Evolutionary conservation across 2,888 invertebrate genomes (phyloP), one percentile per base, ranked within the genome.

Genomic region (Frankliniella intonsa): DNA sequence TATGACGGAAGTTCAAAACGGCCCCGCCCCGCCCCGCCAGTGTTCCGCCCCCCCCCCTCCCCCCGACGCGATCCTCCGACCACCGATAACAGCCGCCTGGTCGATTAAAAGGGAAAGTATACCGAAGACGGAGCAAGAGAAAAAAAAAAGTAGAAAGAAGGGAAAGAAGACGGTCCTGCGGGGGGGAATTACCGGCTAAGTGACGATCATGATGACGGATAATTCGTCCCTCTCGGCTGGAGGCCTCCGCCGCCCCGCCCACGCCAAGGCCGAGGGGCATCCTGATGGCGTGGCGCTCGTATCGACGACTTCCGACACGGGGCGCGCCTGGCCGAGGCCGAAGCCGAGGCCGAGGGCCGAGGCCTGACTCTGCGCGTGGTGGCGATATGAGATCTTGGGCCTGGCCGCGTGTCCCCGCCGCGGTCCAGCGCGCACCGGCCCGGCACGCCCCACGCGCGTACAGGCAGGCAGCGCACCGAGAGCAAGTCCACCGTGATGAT

Each of bases 151-250:
- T 38, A 3, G 38, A 38, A 38, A 2, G 38, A 38, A 38, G 38
- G 38, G 38, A 38, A 38, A 38, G 38, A 38, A 38, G 38, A 38
- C 12, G 14, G 55, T 5, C 19, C 19, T 14, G 55, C 55, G 55
- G 55, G 55, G 17, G 55, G 5, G 55, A 55, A 55, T 55, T 55
- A 55, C 55, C 55, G 14, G 55, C 19, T 55, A 55, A 55, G 55
- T 55, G 55, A 55, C 55, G 69, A 69, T 69, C 22, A 11, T 76
- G 69, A 69, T 76, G 69, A 22, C 69, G 69, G 69, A 22, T 76
- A 76, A 76, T 76, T 76, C 69, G 25, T 76, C 62, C 62, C 14
- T 17, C 8, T n/a, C 62, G 55, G 17, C 17, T 55, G 38, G 38
- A 38, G 38, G 55, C 55, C 19, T 55, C 19, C 55, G 55, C 55